Conservation (phyloP, 1,140 invertebrate species). For the Himalopsyche phryganea region DNA sequence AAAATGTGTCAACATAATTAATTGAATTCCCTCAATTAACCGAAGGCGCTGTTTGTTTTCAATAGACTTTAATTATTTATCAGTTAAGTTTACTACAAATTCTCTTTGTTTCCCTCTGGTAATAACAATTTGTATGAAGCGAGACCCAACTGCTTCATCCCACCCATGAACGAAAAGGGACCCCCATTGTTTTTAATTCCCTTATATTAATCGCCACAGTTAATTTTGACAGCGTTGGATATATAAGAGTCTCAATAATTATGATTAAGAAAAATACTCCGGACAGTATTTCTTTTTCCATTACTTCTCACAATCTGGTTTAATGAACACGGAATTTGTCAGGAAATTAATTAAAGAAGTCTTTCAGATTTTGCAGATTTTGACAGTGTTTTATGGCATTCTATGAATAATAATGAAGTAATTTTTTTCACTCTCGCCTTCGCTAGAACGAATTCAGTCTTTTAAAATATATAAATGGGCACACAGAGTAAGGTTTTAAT, state of each 20-base stretch:
- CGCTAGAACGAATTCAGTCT: too few relatives aligned
- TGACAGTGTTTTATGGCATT: conserved; percentile 10
- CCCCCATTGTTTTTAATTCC: conserved; percentile 35
- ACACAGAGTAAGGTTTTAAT: too few relatives aligned
- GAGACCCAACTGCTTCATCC: background rate
- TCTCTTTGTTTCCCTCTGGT: too few relatives aligned
- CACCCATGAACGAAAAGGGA: conserved; percentile 10
- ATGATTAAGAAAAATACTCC: conserved; percentile 18
- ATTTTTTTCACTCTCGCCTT: conserved; percentile 6
- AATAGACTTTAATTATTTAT: too few relatives aligned
- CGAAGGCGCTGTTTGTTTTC: too few relatives aligned
- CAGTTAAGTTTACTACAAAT: too few relatives aligned
- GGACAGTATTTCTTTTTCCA: conserved; percentile 1
- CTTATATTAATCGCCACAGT: conserved; percentile 31
- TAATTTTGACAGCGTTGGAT: conserved; percentile 31
- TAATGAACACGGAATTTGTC: conserved; percentile 13
- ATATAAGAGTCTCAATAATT: conserved; percentile 26
- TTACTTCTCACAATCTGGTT: conserved; percentile 8
- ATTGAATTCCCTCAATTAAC: too few relatives aligned
- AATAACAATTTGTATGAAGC: too few relatives aligned
- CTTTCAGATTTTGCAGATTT: conserved; percentile 18
- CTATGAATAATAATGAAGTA: conserved; percentile 23
- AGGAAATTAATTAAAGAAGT: conserved; percentile 20
- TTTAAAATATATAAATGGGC: too few relatives aligned
- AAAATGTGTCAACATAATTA: too few relatives aligned